Percentiles rank a stretch among this genome's conserved stretches.
Evolutionary conservation across 2,888 invertebrate species (phyloP).

Genomic region (Hipparchia semele): DNA sequence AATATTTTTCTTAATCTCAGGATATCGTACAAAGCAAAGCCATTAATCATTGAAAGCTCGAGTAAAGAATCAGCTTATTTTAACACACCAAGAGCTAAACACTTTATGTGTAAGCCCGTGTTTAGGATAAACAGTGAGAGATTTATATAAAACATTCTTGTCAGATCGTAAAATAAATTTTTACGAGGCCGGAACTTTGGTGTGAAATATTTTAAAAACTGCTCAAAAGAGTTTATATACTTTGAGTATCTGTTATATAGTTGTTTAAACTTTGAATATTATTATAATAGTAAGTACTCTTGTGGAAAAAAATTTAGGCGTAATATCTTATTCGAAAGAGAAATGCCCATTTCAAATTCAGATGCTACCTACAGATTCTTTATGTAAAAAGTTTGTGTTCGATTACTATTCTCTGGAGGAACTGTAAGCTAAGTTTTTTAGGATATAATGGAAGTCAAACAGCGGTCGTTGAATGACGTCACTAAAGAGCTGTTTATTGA

Average conservation of each 20-base stretch:
- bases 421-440: no score
- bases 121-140: conserved; percentile 23
- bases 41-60: neutral
- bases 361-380: neutral
- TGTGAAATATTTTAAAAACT: conserved; percentile 21
- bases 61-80: conserved; percentile 9
- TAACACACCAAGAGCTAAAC: conserved; percentile 12
- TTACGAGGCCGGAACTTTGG: conserved; percentile 28
- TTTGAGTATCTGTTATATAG: conserved; percentile 15
- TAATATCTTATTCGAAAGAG: neutral
- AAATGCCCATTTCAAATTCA: neutral
- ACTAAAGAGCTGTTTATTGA: no score
- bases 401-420: neutral
- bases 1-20: neutral
- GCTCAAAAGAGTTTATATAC: conserved; percentile 18
- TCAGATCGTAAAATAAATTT: conserved; percentile 35
- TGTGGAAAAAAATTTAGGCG: neutral
- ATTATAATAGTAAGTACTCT: neutral
- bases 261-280: conserved; percentile 3
- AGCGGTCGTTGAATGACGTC: no score
- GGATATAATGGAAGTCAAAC: no score
- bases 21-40: neutral
- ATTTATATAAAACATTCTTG: conserved; percentile 27
- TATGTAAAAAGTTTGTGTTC: neutral
- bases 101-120: conserved; percentile 15